Conservation (phyloP, 2,888 invertebrate species). For the Leistus spinibarbis region DNA sequence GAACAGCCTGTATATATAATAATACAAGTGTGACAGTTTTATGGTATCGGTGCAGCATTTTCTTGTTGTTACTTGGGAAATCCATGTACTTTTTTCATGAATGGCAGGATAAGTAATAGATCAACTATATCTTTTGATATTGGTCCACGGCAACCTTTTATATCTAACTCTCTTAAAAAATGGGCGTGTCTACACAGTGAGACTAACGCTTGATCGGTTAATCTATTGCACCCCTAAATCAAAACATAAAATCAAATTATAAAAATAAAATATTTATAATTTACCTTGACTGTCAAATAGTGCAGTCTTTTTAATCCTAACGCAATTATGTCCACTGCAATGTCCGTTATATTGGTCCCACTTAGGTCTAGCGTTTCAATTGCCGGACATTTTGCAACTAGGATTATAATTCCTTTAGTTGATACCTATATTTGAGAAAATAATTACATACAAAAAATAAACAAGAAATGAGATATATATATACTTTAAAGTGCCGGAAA, state of each 20-base stretch:
- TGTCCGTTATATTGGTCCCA: neutral
- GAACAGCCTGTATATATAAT: too few species aligned
- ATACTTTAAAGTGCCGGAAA: too few species aligned
- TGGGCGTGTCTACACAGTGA: neutral
- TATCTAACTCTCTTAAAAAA: neutral
- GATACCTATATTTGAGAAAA: slow-evolving; percentile 10
- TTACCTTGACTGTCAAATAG: slow-evolving; percentile 4
- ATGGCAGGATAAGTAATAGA: neutral
- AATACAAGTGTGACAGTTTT: too few species aligned
- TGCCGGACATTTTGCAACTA: neutral
- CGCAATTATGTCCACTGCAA: neutral
- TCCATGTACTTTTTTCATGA: neutral
- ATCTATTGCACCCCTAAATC: neutral
- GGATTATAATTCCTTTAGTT: neutral
- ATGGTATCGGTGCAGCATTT: neutral
- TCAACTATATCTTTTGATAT: neutral
- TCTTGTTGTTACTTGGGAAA: neutral
- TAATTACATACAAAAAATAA: too few species aligned
- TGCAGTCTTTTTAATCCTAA: slow-evolving; percentile 1
- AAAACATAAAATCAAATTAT: neutral
- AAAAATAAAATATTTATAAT: neutral
- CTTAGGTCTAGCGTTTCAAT: slow-evolving; percentile 6
- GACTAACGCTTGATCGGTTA: neutral
- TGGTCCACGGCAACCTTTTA: neutral
- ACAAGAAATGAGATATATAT: too few species aligned